Evolutionary conservation across 2,113 vertebrate genomes (phyloP).

Genomic region (Procavia capensis): DNA sequence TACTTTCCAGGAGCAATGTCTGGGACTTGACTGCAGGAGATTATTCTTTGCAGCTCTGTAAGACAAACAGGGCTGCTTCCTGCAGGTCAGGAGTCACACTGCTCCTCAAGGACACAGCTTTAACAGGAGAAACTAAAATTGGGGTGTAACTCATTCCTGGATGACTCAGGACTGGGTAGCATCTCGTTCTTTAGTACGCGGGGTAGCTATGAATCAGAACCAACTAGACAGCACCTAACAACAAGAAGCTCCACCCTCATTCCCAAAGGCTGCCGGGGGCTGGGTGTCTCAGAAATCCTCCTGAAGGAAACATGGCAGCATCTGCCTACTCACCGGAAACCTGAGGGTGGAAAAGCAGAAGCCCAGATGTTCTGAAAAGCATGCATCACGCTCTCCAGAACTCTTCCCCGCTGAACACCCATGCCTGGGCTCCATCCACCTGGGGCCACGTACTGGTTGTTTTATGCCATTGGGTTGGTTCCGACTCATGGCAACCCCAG

Average conservation of each 20-base stretch:
- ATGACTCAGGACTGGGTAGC: too few species aligned
- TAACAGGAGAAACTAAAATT: too few species aligned
- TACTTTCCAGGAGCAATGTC: neutral
- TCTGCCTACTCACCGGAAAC: accelerated
- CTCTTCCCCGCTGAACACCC: too few species aligned
- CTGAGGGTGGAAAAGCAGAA: accelerated
- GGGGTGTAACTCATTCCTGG: too few species aligned
- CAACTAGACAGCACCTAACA: too few species aligned
- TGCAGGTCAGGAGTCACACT: accelerated
- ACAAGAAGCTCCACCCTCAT: neutral
- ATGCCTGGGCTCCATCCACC: accelerated
- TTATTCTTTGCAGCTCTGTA: neutral
- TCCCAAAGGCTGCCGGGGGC: accelerated
- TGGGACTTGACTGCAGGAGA: accelerated
- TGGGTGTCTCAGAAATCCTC: accelerated
- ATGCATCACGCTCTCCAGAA: too few species aligned
- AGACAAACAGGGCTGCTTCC: neutral
- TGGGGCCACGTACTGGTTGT: accelerated
- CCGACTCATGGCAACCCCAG: too few species aligned
- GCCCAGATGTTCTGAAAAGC: neutral
- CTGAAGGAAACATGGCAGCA: accelerated
- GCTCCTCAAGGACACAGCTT: neutral
- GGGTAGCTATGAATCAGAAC: too few species aligned
- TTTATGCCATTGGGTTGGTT: too few species aligned
- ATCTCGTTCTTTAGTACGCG: too few species aligned